Base-by-base conservation (phyloP, 2,888 invertebrate species). In the Rhagophthalmus giganteus region DNA sequence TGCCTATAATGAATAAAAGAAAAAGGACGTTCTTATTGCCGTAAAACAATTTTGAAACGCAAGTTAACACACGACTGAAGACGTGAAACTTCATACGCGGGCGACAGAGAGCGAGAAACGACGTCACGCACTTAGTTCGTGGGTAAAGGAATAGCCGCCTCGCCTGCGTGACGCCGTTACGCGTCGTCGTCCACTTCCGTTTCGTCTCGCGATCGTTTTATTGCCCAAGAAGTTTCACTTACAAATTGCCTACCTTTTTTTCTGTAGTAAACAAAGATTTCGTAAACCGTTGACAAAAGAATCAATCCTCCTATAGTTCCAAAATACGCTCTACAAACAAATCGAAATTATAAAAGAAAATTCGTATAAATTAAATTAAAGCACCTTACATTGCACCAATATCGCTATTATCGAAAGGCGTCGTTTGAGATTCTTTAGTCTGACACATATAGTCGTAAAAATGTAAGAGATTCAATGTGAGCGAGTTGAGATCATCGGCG, bases 201-300 rank as follows among this genome's bases (percentile, higher is more conserved):
- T n/a, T n/a, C n/a, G n/a, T n/a, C n/a, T n/a, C n/a, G n/a, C n/a
- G n/a, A n/a, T n/a, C n/a, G n/a, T n/a, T n/a, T n/a, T n/a, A n/a
- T n/a, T n/a, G n/a, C n/a, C n/a, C n/a, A n/a, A n/a, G n/a, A n/a
- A n/a, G n/a, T n/a, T n/a, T n/a, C n/a, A n/a, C n/a, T n/a, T n/a
- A n/a, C n/a, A n/a, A n/a, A n/a, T n/a, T n/a, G n/a, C n/a, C n/a
- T 34, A 34, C 34, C 11, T 24, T 34, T 20, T 16, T 8, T 2
- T 7, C 10, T 34, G 9, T 3, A 37, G 9, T 35, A 78, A 1
- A 62, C 11, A 9, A 7, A 3, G 6, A 25, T 20, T 11, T 48
- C 33, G 14, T 39, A 34, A 1, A 9, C 13, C 1, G 53, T 41
- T 14, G 40, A 41, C 8, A 41, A 2, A 7, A 37, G 7, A 3